Evolutionary conservation across 2,113 vertebrate species (phyloP).

Genomic region (Gobius niger): DNA sequence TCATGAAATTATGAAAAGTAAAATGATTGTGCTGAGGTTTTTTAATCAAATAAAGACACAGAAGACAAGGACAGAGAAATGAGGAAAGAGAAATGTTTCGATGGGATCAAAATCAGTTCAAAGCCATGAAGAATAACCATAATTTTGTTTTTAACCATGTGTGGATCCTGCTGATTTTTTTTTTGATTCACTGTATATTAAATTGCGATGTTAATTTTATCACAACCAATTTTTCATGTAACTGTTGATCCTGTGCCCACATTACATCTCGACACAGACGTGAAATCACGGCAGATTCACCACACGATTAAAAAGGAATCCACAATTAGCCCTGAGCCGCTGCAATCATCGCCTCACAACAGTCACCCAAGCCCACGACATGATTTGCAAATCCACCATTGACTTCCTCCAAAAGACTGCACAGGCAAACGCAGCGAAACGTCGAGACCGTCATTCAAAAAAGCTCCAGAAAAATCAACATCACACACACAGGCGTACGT

Average conservation of each 20-base stretch:
- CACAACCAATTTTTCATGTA: too few species aligned
- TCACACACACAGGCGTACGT: conserved; percentile 31
- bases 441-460: conserved; percentile 34
- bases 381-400: conserved; percentile 10
- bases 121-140: conserved; percentile 5
- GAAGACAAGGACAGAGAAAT: conserved; percentile 16
- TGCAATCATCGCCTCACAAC: conserved; percentile 25
- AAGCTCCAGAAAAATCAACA: conserved; percentile 32
- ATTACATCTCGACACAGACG: too few species aligned
- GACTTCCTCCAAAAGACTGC: conserved; percentile 11
- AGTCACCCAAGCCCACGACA: conserved; percentile 17
- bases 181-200: not conserved
- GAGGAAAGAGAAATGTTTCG: conserved; percentile 8
- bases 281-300: not conserved
- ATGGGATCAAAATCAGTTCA: conserved; percentile 4
- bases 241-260: too few species aligned
- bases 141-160: conserved; percentile 42
- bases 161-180: not conserved
- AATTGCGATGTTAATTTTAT: not conserved
- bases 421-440: conserved; percentile 20
- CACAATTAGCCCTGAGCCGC: conserved; percentile 7
- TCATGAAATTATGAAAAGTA: conserved; percentile 10
- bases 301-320: conserved; percentile 51
- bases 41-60: conserved; percentile 39
- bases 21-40: conserved; percentile 46